Base-by-base conservation (phyloP, 92 coral and sea anemone genomes). In the Phymanthus crucifer region DNA sequence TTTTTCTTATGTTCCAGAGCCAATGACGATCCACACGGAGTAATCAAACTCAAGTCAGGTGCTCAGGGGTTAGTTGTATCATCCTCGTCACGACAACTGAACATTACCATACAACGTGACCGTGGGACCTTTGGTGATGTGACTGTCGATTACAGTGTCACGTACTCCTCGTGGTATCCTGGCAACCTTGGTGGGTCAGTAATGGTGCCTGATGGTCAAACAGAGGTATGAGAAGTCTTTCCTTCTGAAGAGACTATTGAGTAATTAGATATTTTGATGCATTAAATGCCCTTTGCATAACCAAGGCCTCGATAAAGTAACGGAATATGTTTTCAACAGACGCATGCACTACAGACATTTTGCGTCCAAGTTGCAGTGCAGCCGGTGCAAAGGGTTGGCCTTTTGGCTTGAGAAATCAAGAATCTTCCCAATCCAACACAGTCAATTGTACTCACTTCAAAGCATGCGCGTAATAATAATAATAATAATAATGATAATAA, bases 21-120 rank as follows among this genome's bases (percentile, higher is more conserved):
- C 12, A 96, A 90, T 56, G 99, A 96, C 32, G 89, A 90, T 61
- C 99, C 99, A n/a, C 99, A 93, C 40, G 99, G 99, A 23, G 73
- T 83, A 40, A 90, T 96, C 82, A 84, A 89, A 69, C 93, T 96
- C 67, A 91, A 81, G 17, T 76, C 91, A 10, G 86, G 85, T 33
- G 87, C 93, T 7, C 93, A 89, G 40, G 80, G 75, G 38, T 54
- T 96, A 33, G 76, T 82, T 10, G 96, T 90, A 21, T 70, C 80
- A 3, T 73, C 88, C 8, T 88, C 84, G 67, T 86, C 87, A 27
- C 93, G 99, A 23, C 58, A 58, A 61, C 79, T 96, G 23, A 81
- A 86, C 35, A 89, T 96, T 67, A 91, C 94, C 1, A 83, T 96
- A 19, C 78, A 71, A 66, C 91, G 99, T 66, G 91, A 82, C 85